Conservation (phyloP, 2,888 invertebrate species). For the Oeneis ivallda region DNA sequence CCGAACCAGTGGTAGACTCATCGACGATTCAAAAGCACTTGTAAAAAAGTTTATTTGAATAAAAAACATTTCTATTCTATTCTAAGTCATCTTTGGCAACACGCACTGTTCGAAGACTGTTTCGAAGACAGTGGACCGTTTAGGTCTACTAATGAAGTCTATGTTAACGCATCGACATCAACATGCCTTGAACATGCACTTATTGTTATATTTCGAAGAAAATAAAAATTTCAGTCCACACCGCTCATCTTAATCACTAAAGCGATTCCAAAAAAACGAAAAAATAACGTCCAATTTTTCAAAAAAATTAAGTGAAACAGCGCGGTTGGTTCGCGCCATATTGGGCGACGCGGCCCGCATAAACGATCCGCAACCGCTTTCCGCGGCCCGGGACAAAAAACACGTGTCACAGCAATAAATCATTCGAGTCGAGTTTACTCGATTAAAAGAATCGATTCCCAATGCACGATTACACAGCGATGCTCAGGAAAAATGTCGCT, state of each 20-base stretch:
- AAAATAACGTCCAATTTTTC: slow-evolving; percentile 29
- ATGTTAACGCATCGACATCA: no score
- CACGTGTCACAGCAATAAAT: slow-evolving; percentile 79
- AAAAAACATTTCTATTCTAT: no score
- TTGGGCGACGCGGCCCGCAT: slow-evolving; percentile 66
- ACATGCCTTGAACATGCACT: no score
- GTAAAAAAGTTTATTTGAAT: no score
- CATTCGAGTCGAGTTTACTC: slow-evolving; percentile 73
- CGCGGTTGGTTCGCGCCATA: slow-evolving; percentile 53
- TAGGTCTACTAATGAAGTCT: no score
- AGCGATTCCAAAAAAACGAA: slow-evolving; percentile 26
- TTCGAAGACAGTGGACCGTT: no score
- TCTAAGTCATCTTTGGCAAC: no score
- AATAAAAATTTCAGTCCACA: slow-evolving; percentile 14
- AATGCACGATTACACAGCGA: slow-evolving; percentile 74
- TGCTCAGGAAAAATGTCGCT: slow-evolving; percentile 73
- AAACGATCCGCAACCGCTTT: slow-evolving; percentile 79
- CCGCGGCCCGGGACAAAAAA: slow-evolving; percentile 74
- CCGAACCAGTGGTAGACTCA: no score
- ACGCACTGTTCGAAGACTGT: no score
- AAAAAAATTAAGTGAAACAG: slow-evolving; percentile 65
- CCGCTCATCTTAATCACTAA: slow-evolving; percentile 35
- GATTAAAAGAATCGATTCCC: slow-evolving; percentile 73
- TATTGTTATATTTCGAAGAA: background rate
- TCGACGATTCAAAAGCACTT: no score